A percentile compares a stretch with the other conserved stretches of the same genome.
Evolutionary conservation across 2,113 vertebrate genomes (phyloP).

Genomic region (Lepus americanus): DNA sequence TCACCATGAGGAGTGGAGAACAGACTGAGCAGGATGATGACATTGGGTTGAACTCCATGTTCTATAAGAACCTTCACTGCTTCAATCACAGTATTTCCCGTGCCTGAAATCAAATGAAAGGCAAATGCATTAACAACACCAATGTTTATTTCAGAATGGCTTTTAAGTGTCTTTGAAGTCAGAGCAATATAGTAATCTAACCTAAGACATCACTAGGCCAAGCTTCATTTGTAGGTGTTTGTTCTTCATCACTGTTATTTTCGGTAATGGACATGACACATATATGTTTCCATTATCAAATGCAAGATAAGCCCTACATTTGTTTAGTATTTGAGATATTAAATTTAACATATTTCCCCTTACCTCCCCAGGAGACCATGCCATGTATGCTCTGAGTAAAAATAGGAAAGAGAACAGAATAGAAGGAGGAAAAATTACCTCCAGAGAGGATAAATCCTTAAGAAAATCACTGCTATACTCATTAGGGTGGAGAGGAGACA

Average conservation of each 20-base stretch:
- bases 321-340: conserved; percentile 55
- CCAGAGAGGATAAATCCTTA: conserved; percentile 51
- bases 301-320: conserved; percentile 7
- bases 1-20: conserved; percentile 97
- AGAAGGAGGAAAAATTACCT: conserved; percentile 44
- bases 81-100: conserved; percentile 97
- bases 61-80: conserved; percentile 96
- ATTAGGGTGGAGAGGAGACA: background rate
- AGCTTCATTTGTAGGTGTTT: conserved; percentile 28
- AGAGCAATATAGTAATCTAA: conserved; percentile 41
- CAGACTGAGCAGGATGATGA: conserved; percentile 97
- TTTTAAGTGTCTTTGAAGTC: conserved; percentile 33
- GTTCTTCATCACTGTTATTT: conserved; percentile 44
- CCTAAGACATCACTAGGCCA: conserved; percentile 3
- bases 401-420: conserved; percentile 26
- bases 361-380: background rate
- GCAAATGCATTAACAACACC: conserved; percentile 38
- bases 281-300: conserved; percentile 49
- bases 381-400: conserved; percentile 7
- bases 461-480: conserved; percentile 42
- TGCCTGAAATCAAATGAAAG: conserved; percentile 88
- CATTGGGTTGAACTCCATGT: conserved; percentile 94
- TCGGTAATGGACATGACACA: conserved; percentile 28
- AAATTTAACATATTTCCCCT: conserved; percentile 34
- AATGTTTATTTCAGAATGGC: conserved; percentile 40